phyloP scores from a whole-genome alignment of 2,888 invertebrate species.

The Lumbricus terrestris region DNA sequence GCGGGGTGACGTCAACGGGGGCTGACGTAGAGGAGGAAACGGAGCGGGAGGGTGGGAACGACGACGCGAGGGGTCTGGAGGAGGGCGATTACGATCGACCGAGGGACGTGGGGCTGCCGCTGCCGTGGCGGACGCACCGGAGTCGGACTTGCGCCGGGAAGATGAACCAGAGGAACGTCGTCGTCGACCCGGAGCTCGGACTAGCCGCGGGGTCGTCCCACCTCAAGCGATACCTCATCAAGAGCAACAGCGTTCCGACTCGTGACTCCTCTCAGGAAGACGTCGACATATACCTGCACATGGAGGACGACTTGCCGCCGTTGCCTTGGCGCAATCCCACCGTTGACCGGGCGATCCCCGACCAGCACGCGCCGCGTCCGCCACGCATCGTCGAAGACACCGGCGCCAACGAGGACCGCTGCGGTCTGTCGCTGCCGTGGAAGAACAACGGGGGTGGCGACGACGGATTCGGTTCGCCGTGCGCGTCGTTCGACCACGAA shows the following conservation, averaged over 20 bases:
- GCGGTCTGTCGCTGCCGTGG: conserved; percentile 32
- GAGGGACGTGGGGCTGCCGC: background rate
- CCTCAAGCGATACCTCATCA: background rate
- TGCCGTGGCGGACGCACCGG: background rate
- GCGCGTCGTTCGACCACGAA: conserved; percentile 18
- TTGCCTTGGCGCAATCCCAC: conserved; percentile 25
- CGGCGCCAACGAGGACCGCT: background rate
- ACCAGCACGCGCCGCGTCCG: conserved; percentile 23
- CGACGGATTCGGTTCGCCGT: conserved; percentile 13
- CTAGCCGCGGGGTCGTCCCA: background rate
- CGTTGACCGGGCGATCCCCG: conserved; percentile 11
- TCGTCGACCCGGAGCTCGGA: background rate
- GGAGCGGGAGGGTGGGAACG: background rate
- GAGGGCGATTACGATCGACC: background rate
- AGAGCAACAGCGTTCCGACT: conserved; percentile 19
- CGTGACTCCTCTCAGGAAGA: conserved; percentile 14
- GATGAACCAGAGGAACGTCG: background rate
- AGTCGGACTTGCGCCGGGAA: background rate
- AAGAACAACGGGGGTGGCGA: background rate
- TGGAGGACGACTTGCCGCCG: conserved; percentile 10
- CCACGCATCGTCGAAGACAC: background rate
- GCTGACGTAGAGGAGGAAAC: background rate
- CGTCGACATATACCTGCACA: conserved; percentile 6
- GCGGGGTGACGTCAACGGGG: no score
- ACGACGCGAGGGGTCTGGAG: background rate